These are phyloP conservation scores for Dascillus cervinus DNA, from an alignment of 2,888 invertebrate genomes.

Conservation along the genomic window DNA sequence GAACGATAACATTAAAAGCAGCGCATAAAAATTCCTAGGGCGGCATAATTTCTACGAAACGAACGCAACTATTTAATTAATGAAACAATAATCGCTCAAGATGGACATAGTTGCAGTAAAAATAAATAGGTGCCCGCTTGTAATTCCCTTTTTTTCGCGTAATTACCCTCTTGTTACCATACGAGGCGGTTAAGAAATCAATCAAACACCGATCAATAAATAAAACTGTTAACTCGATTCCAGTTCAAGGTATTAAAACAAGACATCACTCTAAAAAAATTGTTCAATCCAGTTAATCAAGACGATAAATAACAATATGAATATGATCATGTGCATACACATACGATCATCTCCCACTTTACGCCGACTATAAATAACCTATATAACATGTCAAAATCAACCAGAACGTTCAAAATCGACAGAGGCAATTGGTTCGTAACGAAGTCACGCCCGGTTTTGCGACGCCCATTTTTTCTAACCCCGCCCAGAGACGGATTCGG, in stretches of 20 bases:
- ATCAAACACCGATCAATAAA: constrained; percentile 10
- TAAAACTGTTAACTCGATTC: constrained; percentile 14
- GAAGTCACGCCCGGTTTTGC: constrained; percentile 19
- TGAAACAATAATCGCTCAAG: too few relatives aligned
- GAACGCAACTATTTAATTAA: too few relatives aligned
- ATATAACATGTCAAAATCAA: constrained; percentile 34
- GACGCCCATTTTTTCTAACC: constrained; percentile 25
- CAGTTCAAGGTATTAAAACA: constrained; percentile 25
- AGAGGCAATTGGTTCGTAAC: constrained; percentile 29
- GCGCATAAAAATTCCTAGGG: too few relatives aligned
- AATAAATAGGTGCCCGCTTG: too few relatives aligned
- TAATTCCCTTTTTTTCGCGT: too few relatives aligned
- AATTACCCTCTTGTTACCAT: too few relatives aligned
- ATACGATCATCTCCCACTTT: constrained; percentile 28
- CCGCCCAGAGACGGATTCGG: constrained; percentile 31
- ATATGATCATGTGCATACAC: constrained; percentile 19
- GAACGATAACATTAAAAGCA: too few relatives aligned
- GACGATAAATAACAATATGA: constrained; percentile 30
- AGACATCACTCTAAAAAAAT: constrained; percentile 34
- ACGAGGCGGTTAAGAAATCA: too few relatives aligned
- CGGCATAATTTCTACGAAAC: too few relatives aligned
- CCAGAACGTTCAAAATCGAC: constrained; percentile 23
- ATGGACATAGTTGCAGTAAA: too few relatives aligned
- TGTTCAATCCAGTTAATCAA: constrained; percentile 25
- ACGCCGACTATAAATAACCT: constrained; percentile 35